Percentiles rank a stretch among this genome's conserved stretches.
These are phyloP conservation scores for Thecocarcelia acutangulata DNA, from an alignment of 2,888 invertebrate species.

Conservation along the genomic window DNA sequence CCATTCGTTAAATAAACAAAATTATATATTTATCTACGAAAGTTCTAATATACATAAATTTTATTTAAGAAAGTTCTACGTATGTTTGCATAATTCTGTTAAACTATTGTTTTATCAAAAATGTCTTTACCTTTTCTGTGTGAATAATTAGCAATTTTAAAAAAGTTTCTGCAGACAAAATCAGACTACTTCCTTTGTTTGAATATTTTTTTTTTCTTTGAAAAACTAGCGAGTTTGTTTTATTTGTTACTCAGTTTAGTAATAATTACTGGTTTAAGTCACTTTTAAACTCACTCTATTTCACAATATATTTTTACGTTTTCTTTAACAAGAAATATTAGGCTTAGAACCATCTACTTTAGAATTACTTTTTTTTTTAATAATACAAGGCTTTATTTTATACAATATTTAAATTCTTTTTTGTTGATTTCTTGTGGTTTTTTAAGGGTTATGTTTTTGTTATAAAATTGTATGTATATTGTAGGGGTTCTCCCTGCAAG, in stretches of 20 bases:
- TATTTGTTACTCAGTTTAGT: slow-evolving; percentile 19
- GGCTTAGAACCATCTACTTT: neutral
- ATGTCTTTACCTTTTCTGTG: slow-evolving; percentile 4
- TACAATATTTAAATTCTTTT: neutral
- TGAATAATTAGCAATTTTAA: neutral
- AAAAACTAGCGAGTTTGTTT: slow-evolving; percentile 70
- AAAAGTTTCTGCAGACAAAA: neutral
- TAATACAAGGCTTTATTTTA: neutral
- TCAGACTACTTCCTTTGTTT: slow-evolving; percentile 27
- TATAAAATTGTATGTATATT: slow-evolving; percentile 32
- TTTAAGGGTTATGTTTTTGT: neutral
- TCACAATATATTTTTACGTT: slow-evolving; percentile 58
- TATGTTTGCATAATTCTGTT: neutral
- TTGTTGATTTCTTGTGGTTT: slow-evolving; percentile 31
- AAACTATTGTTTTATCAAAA: neutral
- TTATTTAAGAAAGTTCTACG: neutral
- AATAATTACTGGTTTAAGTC: slow-evolving; percentile 45
- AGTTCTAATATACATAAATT: neutral
- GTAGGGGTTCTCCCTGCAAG: slow-evolving; percentile 52
- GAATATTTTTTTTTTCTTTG: slow-evolving; percentile 24
- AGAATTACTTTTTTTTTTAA: neutral
- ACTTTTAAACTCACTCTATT: slow-evolving; percentile 73
- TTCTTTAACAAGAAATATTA: slow-evolving; percentile 2
- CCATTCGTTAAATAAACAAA: neutral
- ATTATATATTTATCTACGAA: neutral